phyloP scores from a whole-genome alignment of 1,140 invertebrate species.

The Megathymus violae region DNA sequence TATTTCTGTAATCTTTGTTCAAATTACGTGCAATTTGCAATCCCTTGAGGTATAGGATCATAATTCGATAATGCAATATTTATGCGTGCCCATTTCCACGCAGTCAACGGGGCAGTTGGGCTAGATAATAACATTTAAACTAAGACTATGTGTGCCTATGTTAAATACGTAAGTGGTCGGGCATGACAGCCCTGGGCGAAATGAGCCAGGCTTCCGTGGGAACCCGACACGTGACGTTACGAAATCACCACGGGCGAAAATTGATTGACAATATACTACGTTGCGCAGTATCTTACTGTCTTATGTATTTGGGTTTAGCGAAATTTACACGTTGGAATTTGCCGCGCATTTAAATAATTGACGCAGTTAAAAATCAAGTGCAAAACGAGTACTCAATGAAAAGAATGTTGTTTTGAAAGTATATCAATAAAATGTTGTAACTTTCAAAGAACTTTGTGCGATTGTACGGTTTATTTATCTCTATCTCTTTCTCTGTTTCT shows the following conservation, averaged over 20 bases:
- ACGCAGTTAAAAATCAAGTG: neutral
- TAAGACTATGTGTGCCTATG: slow-evolving; percentile 75
- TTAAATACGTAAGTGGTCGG: slow-evolving; percentile 80
- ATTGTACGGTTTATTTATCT: too few species aligned
- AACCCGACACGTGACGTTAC: slow-evolving; percentile 76
- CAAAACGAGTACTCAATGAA: too few species aligned
- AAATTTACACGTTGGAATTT: neutral
- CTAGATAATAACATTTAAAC: slow-evolving; percentile 78
- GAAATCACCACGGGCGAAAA: slow-evolving; percentile 76
- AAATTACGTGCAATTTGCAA: slow-evolving; percentile 35
- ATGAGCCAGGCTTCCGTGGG: slow-evolving; percentile 78
- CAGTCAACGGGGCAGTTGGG: slow-evolving; percentile 65
- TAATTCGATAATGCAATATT: slow-evolving; percentile 49
- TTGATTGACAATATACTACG: slow-evolving; percentile 73
- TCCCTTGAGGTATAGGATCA: slow-evolving; percentile 31
- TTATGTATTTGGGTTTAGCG: slow-evolving; percentile 22
- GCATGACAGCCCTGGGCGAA: slow-evolving; percentile 78
- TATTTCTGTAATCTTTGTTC: slow-evolving; percentile 1
- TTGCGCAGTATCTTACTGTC: slow-evolving; percentile 48
- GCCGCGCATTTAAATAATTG: neutral
- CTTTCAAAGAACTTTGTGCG: too few species aligned
- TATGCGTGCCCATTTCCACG: slow-evolving; percentile 77
- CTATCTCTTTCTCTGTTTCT: too few species aligned
- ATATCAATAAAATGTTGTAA: too few species aligned
- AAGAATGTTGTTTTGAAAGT: too few species aligned